Percentiles rank a stretch among this genome's conserved stretches.
These are phyloP conservation scores for Sinhomidia bicolor DNA, from an alignment of 2,888 invertebrate genomes.

Conservation along the genomic window DNA sequence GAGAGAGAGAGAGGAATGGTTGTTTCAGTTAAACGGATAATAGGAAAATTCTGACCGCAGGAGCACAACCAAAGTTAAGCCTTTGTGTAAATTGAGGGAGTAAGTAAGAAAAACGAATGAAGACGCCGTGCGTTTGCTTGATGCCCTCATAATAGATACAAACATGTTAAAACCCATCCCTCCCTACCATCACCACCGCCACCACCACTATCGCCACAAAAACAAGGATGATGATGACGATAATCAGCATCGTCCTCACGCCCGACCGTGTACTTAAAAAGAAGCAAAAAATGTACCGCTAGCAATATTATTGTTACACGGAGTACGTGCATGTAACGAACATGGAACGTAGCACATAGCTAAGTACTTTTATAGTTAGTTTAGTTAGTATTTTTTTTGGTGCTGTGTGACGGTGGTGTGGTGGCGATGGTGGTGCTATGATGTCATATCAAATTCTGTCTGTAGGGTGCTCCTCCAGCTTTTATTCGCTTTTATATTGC, in stretches of 20 bases:
- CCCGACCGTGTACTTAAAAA: neutral
- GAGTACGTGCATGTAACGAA: neutral
- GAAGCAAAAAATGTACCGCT: slow-evolving; percentile 15
- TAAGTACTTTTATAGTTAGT: too few species aligned
- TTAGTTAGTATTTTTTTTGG: too few species aligned
- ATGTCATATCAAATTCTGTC: too few species aligned
- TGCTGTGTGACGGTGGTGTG: too few species aligned
- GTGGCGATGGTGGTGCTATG: neutral
- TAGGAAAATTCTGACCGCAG: slow-evolving; percentile 57
- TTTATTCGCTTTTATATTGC: neutral
- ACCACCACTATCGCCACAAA: slow-evolving; percentile 35
- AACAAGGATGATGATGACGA: slow-evolving; percentile 7
- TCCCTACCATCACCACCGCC: too few species aligned
- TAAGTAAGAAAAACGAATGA: slow-evolving; percentile 33
- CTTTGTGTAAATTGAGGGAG: slow-evolving; percentile 47
- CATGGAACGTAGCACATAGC: neutral
- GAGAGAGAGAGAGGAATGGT: neutral
- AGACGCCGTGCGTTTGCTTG: slow-evolving; percentile 50
- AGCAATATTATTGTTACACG: neutral
- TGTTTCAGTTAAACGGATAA: slow-evolving; percentile 58
- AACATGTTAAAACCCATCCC: slow-evolving; percentile 36
- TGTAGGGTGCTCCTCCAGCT: too few species aligned
- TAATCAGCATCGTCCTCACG: neutral
- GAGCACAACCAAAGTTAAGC: slow-evolving; percentile 55
- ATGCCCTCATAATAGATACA: slow-evolving; percentile 59